phyloP scores from a whole-genome alignment of 2,888 invertebrate genomes.

The Globia sparganii region DNA sequence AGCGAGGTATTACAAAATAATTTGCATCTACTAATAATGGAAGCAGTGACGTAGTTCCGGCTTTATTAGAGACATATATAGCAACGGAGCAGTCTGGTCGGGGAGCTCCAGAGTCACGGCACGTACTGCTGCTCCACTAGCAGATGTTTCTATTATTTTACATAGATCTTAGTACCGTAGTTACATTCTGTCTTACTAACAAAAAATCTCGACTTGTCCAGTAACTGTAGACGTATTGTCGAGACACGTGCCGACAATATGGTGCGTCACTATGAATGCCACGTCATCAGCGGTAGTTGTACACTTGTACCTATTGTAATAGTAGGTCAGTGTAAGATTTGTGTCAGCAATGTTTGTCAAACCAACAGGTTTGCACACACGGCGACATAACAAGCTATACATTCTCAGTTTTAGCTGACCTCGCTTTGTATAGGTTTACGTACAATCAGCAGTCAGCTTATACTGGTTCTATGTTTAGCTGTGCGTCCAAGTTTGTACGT shows the following conservation, averaged over 20 bases:
- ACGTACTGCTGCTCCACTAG: slow-evolving; percentile 75
- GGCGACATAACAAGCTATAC: not conserved
- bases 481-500: not conserved
- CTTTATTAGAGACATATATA: slow-evolving; percentile 58
- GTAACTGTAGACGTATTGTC: not conserved
- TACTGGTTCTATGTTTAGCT: not conserved
- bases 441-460: not conserved
- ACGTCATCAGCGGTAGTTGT: not conserved
- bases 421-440: not conserved
- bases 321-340: not conserved
- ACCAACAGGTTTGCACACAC: not conserved
- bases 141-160: slow-evolving; percentile 75
- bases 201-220: not conserved
- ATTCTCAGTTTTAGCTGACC: not conserved
- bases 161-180: slow-evolving; percentile 63
- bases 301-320: not conserved
- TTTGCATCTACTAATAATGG: slow-evolving; percentile 67
- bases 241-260: not conserved
- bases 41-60: slow-evolving; percentile 55
- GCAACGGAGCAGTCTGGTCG: slow-evolving; percentile 5
- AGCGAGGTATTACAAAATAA: slow-evolving; percentile 63
- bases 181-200: slow-evolving; percentile 17
- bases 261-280: not conserved
- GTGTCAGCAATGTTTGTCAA: not conserved
- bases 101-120: slow-evolving; percentile 67